These are phyloP conservation scores for Dermatophagoides farinae DNA, from an alignment of 1,140 invertebrate species.

Conservation along the genomic window DNA sequence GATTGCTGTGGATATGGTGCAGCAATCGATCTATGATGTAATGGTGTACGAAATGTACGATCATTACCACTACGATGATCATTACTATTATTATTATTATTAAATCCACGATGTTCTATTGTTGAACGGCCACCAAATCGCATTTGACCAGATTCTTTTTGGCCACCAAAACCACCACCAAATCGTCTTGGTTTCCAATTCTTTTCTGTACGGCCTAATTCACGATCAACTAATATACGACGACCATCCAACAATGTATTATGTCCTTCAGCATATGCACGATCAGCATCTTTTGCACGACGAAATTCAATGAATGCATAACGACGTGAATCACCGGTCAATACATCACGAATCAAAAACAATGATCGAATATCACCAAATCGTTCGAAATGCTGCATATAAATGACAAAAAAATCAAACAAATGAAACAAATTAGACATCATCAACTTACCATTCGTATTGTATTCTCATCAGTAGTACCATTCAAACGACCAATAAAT, in stretches of 20 bases:
- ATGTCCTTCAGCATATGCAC: constrained; percentile 36
- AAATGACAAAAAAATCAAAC: neutral
- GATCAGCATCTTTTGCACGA: constrained; percentile 34
- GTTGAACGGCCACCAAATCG: constrained; percentile 54
- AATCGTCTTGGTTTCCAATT: constrained; percentile 65
- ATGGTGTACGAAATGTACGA: too few species aligned
- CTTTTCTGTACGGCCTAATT: constrained; percentile 34
- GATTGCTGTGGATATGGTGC: too few species aligned
- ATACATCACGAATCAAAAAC: constrained; percentile 49
- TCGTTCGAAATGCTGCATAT: constrained; percentile 36
- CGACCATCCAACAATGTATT: constrained; percentile 44
- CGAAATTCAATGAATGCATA: constrained; percentile 71
- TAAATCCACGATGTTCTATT: too few species aligned
- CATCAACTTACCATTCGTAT: constrained; percentile 24
- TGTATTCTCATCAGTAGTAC: constrained; percentile 38
- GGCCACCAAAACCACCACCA: constrained; percentile 66
- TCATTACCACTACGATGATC: too few species aligned
- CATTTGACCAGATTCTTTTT: constrained; percentile 66
- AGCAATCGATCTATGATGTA: too few species aligned
- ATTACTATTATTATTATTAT: too few species aligned
- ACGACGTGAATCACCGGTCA: constrained; percentile 56
- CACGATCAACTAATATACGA: constrained; percentile 34
- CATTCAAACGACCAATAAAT: constrained; percentile 53
- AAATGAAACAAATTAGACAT: neutral
- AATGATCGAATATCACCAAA: constrained; percentile 44